Evolutionary conservation across 2,888 invertebrate species (phyloP), one percentile per base, ranked within the genome.

Genomic region (Acleris cristana): DNA sequence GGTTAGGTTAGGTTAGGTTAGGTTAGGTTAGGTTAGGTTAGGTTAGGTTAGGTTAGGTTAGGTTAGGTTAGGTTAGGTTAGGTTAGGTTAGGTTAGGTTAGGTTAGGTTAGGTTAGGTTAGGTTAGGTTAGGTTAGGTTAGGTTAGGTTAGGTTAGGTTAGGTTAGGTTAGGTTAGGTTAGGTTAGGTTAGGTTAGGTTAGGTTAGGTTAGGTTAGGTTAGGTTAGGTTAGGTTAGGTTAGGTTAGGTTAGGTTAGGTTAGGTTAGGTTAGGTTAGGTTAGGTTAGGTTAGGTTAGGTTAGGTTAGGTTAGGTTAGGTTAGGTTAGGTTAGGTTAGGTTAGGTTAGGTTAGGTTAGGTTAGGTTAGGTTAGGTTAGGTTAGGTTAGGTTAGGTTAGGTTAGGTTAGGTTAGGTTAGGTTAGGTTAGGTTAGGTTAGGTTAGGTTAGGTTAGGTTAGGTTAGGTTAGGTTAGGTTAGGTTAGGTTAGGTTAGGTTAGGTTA

Each of bases 101-200:
- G n/a, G n/a, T n/a, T n/a, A n/a, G 69, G 69, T 69, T 69, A 67
- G 71, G 71, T 71, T 71, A 64, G 71, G 71, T 71, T 71, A 64
- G 70, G 69, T 71, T 69, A 62, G 71, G 69, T 71, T 71, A 64
- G 71, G 67, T 71, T 69, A 61, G 71, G 71, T 71, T 71, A 61
- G 71, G 71, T 71, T 71, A 61, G 71, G 71, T 71, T 71, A 64
- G 71, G 69, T 66, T 66, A 45, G 65, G 61, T 69, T 64, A 61
- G 69, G 57, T 65, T 62, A 21, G 14, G n/a, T 61, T 65, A 34
- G 65, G 65, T 65, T 65, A 56, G 65, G 60, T 61, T 60, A 55
- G 65, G 65, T 62, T 62, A 53, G 67, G 67, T 59, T 59, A 58
- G 56, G 62, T 65, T 59, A 56, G 59, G 58, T 69, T 65, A 54